Evolutionary conservation across 2,797 vertebrate species (phyloP).

Genomic region (Zalophus californianus): DNA sequence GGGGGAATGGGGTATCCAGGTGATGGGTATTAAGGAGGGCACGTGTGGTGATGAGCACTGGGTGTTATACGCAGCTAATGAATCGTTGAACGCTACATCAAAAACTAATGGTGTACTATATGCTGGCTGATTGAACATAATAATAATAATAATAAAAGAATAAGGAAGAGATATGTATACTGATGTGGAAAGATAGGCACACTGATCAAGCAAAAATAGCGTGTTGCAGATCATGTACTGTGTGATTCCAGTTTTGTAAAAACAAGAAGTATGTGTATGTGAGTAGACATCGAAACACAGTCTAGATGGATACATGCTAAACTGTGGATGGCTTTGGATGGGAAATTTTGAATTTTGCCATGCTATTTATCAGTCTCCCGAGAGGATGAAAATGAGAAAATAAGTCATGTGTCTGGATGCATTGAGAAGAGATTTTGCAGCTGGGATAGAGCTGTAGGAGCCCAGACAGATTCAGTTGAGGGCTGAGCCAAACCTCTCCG

Average conservation of each 20-base stretch:
- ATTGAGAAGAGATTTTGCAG: neutral
- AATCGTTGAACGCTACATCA: too few relatives aligned
- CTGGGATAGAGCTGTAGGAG: neutral
- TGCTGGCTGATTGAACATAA: too few relatives aligned
- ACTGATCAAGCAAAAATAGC: neutral
- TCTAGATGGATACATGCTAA: neutral
- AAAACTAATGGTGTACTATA: too few relatives aligned
- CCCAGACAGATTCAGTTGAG: neutral
- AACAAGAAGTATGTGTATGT: neutral
- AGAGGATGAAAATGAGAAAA: slow-evolving; percentile 3
- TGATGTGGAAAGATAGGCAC: neutral
- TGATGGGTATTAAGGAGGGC: too few relatives aligned
- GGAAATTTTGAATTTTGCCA: neutral
- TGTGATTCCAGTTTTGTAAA: slow-evolving; percentile 17
- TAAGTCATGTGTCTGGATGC: neutral
- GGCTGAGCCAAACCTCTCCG: neutral
- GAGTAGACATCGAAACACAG: neutral
- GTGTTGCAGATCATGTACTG: neutral
- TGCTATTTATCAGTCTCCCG: neutral
- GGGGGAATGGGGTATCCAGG: too few relatives aligned
- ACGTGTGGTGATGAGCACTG: too few relatives aligned
- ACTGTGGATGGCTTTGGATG: neutral
- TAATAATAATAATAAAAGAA: too few relatives aligned
- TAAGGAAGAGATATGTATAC: neutral
- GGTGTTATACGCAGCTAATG: too few relatives aligned